Conservation (phyloP, 2,797 vertebrate genomes). For the Alectoris magna region DNA sequence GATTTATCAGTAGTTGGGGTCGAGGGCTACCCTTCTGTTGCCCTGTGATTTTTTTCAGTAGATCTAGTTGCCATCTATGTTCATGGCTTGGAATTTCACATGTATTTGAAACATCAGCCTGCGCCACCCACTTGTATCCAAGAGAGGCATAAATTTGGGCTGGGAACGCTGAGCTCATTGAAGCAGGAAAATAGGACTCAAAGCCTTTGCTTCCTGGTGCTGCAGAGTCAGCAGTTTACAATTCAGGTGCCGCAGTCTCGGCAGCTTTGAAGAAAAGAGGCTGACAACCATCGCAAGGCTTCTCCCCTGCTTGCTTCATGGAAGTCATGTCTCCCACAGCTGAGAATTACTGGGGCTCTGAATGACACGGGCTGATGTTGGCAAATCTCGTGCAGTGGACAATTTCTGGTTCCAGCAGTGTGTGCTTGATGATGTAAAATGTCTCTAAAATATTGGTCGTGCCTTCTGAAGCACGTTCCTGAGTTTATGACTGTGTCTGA, state of each 20-base stretch:
- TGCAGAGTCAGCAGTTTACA: not conserved
- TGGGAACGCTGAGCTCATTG: not conserved
- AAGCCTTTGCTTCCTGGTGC: slow-evolving; percentile 16
- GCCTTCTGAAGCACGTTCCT: not conserved
- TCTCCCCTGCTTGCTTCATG: not conserved
- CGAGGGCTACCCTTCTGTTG: not conserved
- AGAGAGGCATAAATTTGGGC: slow-evolving; percentile 6
- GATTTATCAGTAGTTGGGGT: not conserved
- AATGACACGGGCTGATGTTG: not conserved
- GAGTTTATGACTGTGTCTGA: not conserved
- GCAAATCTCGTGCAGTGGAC: not conserved
- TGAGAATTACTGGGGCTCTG: not conserved
- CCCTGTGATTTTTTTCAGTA: not conserved
- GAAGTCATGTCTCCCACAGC: not conserved
- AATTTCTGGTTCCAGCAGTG: not conserved
- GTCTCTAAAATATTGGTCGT: not conserved
- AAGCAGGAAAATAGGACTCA: not conserved
- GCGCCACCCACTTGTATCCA: not conserved
- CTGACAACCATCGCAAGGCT: not conserved
- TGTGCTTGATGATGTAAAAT: not conserved
- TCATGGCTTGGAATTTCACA: slow-evolving; percentile 38
- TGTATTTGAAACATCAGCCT: slow-evolving; percentile 12
- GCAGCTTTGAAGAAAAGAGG: not conserved
- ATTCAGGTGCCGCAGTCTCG: slow-evolving; percentile 7
- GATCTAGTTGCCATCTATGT: not conserved